Conservation (phyloP, 2,113 vertebrate genomes). For the Amphiprion ocellaris region DNA sequence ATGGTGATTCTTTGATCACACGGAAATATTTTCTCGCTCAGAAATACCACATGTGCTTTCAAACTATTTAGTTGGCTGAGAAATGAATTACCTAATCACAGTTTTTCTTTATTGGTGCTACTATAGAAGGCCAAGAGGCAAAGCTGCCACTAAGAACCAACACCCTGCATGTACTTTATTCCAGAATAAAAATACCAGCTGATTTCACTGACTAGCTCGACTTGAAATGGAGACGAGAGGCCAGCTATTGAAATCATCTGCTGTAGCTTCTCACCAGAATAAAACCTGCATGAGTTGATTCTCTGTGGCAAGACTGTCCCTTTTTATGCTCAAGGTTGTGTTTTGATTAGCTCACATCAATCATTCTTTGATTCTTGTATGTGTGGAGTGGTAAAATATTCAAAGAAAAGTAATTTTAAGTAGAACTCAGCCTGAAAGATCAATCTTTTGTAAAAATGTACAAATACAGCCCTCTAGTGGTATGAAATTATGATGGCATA, state of each 20-base stretch:
- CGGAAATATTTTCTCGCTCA: no score
- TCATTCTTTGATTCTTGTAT: neutral
- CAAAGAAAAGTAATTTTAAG: neutral
- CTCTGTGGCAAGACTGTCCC: neutral
- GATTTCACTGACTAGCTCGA: neutral
- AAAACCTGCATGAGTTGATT: neutral
- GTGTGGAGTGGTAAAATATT: neutral
- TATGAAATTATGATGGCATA: conserved; percentile 17
- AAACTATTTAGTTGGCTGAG: no score
- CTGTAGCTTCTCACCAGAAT: neutral
- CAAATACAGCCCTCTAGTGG: conserved; percentile 73
- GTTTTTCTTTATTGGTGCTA: no score
- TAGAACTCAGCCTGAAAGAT: neutral
- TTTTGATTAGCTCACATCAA: neutral
- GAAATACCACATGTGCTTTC: no score
- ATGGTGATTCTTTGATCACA: no score
- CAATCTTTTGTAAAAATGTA: conserved; percentile 16
- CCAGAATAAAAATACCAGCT: no score
- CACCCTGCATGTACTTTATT: neutral
- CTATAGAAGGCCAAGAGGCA: neutral
- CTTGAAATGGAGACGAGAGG: neutral
- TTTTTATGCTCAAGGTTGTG: neutral
- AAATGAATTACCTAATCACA: no score
- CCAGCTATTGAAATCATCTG: neutral
- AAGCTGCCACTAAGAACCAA: neutral